Evolutionary conservation across 2,797 vertebrate genomes (phyloP).

Genomic region (Anableps anableps): DNA sequence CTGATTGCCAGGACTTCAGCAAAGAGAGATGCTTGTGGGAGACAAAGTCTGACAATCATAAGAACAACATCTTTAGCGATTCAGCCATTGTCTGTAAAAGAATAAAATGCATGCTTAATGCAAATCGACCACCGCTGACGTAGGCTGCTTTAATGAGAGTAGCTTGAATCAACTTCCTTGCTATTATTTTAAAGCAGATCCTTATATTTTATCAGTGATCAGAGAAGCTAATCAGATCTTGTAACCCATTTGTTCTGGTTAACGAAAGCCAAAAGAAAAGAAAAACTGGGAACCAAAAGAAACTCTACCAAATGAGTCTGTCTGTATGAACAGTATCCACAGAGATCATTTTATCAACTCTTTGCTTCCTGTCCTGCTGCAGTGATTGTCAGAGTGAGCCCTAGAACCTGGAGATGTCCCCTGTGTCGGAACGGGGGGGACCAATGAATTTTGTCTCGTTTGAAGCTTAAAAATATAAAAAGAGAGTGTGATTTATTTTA

Average conservation of each 20-base stretch:
- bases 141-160: background rate
- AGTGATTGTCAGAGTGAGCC: constrained; percentile 29
- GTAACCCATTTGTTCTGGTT: background rate
- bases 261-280: background rate
- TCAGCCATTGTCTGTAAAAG: background rate
- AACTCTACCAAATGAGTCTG: constrained; percentile 19
- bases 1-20: background rate
- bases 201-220: background rate
- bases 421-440: constrained; percentile 16
- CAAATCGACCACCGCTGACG: background rate
- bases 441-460: constrained; percentile 43
- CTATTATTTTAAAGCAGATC: background rate
- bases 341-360: constrained; percentile 38
- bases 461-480: constrained; percentile 32
- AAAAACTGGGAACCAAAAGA: background rate
- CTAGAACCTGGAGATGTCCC: constrained; percentile 19
- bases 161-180: background rate
- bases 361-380: constrained; percentile 34
- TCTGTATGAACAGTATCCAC: constrained; percentile 38
- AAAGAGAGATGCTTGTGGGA: background rate
- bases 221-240: constrained; percentile 1
- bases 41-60: background rate
- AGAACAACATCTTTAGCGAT: constrained; percentile 8
- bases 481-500: constrained; percentile 8
- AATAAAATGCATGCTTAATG: background rate